Conservation (phyloP, 2,888 invertebrate species). For the Melanostoma mellinum region DNA sequence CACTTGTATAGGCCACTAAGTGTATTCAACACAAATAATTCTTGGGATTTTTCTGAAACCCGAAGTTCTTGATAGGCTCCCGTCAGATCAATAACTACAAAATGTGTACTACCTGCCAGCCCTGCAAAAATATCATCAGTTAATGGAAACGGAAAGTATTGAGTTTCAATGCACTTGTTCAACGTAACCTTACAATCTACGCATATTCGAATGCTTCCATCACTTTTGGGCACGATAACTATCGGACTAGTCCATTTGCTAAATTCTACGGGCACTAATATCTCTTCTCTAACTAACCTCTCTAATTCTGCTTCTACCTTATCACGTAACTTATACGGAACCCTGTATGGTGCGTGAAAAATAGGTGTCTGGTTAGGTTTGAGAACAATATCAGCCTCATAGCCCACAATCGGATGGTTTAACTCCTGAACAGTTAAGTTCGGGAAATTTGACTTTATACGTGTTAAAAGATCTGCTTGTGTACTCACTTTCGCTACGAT, state of each 20-base stretch:
- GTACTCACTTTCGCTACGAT: not conserved
- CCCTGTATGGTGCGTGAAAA: slow-evolving; percentile 34
- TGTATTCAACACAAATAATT: not conserved
- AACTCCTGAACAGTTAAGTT: slow-evolving; percentile 9
- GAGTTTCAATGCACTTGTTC: slow-evolving; percentile 49
- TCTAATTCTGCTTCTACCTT: too few species aligned
- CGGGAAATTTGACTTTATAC: slow-evolving; percentile 4
- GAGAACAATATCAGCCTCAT: slow-evolving; percentile 36
- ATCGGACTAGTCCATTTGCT: slow-evolving; percentile 62
- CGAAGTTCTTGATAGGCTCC: slow-evolving; percentile 10
- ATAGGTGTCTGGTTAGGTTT: slow-evolving; percentile 23
- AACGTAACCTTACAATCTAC: slow-evolving; percentile 64
- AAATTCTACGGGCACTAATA: slow-evolving; percentile 54
- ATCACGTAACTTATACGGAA: too few species aligned
- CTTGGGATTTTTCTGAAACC: slow-evolving; percentile 3
- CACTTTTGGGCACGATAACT: slow-evolving; percentile 23
- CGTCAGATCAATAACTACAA: not conserved
- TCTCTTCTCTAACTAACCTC: slow-evolving; percentile 41
- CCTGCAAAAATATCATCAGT: slow-evolving; percentile 18
- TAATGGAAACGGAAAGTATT: slow-evolving; percentile 30
- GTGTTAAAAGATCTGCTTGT: slow-evolving; percentile 12
- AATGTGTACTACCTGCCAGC: not conserved
- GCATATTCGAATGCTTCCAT: too few species aligned
- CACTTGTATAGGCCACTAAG: not conserved
- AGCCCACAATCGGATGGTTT: slow-evolving; percentile 34